Evolutionary conservation across 1,140 invertebrate genomes (phyloP), one percentile per base, ranked within the genome.

Genomic region (Diorhabda sublineata): DNA sequence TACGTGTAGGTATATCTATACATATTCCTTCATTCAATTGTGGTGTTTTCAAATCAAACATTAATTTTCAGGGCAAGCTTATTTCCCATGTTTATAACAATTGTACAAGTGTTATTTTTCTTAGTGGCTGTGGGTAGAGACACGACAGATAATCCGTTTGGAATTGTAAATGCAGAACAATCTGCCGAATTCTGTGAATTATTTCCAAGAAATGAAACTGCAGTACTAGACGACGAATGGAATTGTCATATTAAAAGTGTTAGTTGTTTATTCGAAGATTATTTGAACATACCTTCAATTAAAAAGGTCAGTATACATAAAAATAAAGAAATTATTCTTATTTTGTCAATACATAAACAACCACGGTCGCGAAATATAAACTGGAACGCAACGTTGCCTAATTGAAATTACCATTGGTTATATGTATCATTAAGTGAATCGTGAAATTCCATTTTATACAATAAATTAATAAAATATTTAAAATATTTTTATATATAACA

Each of bases 71-170:
- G 92, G 3, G 88, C 91, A 4, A 81, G 94, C 6, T 76, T 91
- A 66, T 97, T 96, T 78, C 88, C 94, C 64, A 83, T 95, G 42
- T 71, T 93, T 43, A 88, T 97, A 71, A 95, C 95, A 2, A 82
- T 93, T 3, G 78, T 95, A 5, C 88, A 96, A 85, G 84, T 92
- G n/a, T 81, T 88, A 4, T 82, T 91, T 1, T 96, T 96, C 79
- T 92, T 94, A 81, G 73, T 90, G 45, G 88, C 92, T 8, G 88
- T 96, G 62, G 94, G 94, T 4, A 84, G 87, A 42, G 90, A 94
- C 71, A 92, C 93, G 0, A 86, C 85, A 66, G 85, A 88, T 56
- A 82, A 96, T 0, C 82, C 83, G 9, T 73, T 97, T 8, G 93
- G 87, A 0, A 81, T 97, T 0, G 88, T 95, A 2, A 94, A 93